Evolutionary conservation across 2,888 invertebrate species (phyloP).

Genomic region (Hypena proboscidalis): DNA sequence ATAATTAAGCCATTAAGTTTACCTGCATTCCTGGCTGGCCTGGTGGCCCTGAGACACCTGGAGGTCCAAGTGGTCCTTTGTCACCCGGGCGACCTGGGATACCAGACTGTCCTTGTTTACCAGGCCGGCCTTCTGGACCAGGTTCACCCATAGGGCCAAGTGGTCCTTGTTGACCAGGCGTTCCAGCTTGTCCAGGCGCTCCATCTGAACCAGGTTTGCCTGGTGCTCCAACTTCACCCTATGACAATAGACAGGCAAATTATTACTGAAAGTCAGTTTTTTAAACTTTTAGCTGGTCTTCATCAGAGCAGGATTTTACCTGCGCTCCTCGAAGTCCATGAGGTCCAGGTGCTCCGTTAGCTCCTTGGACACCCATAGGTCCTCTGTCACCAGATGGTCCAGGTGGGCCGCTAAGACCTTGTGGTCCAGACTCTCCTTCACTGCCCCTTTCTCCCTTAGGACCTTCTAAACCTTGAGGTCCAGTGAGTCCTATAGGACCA

Average conservation of each 20-base stretch:
- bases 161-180: conserved; percentile 88
- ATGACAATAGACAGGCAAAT: conserved; percentile 20
- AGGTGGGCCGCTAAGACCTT: conserved; percentile 89
- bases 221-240: conserved; percentile 90
- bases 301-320: no score
- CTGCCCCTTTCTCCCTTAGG: conserved; percentile 90
- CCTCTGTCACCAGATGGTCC: conserved; percentile 90
- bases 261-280: no score
- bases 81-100: conserved; percentile 90
- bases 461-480: conserved; percentile 89
- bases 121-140: conserved; percentile 86
- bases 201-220: conserved; percentile 91
- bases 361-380: conserved; percentile 86
- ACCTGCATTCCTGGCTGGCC: conserved; percentile 90
- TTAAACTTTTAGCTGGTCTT: no score
- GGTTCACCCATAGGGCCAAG: conserved; percentile 87
- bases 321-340: conserved; percentile 87
- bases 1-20: conserved; percentile 43
- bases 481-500: conserved; percentile 89
- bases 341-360: conserved; percentile 87
- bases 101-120: conserved; percentile 90
- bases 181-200: conserved; percentile 88
- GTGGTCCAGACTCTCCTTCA: conserved; percentile 88
- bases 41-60: conserved; percentile 87
- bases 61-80: conserved; percentile 89